Evolutionary conservation across 1,140 invertebrate species (phyloP).

Genomic region (Trichoplusia ni): DNA sequence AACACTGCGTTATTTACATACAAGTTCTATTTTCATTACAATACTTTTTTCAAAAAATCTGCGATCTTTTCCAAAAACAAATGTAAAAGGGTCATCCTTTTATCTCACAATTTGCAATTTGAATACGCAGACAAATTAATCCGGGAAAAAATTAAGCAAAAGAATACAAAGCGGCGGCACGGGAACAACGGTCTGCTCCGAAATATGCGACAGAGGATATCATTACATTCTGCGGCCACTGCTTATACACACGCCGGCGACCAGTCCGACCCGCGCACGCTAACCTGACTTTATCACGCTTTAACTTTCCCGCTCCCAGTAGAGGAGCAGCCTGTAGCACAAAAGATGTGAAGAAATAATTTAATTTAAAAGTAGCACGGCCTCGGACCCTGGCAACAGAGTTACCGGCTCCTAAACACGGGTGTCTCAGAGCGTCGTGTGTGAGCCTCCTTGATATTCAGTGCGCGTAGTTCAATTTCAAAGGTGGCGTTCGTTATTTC

Average conservation of each 20-base stretch:
- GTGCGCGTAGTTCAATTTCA: slow-evolving; percentile 71
- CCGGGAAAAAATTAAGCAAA: slow-evolving; percentile 75
- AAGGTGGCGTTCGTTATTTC: slow-evolving; percentile 73
- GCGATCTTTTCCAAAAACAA: slow-evolving; percentile 38
- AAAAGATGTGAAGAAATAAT: slow-evolving; percentile 22
- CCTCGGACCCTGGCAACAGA: background rate
- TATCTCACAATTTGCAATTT: slow-evolving; percentile 78
- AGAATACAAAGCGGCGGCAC: slow-evolving; percentile 65
- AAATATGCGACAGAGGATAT: slow-evolving; percentile 70
- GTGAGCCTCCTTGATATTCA: slow-evolving; percentile 61
- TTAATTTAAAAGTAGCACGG: slow-evolving; percentile 25
- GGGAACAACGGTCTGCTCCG: slow-evolving; percentile 61
- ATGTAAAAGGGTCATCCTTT: slow-evolving; percentile 72
- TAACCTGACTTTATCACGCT: slow-evolving; percentile 56
- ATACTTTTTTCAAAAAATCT: slow-evolving; percentile 26
- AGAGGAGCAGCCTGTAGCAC: background rate
- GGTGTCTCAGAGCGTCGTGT: slow-evolving; percentile 15
- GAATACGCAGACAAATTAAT: slow-evolving; percentile 80
- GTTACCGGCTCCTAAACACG: slow-evolving; percentile 6
- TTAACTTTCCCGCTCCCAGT: slow-evolving; percentile 45
- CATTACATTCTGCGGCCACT: slow-evolving; percentile 46
- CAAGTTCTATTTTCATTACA: slow-evolving; percentile 20
- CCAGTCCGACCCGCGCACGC: slow-evolving; percentile 46
- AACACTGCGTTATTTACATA: slow-evolving; percentile 12
- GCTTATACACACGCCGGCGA: slow-evolving; percentile 42